Base-by-base conservation (phyloP, 2,113 vertebrate species). In the Gambusia holbrooki region DNA sequence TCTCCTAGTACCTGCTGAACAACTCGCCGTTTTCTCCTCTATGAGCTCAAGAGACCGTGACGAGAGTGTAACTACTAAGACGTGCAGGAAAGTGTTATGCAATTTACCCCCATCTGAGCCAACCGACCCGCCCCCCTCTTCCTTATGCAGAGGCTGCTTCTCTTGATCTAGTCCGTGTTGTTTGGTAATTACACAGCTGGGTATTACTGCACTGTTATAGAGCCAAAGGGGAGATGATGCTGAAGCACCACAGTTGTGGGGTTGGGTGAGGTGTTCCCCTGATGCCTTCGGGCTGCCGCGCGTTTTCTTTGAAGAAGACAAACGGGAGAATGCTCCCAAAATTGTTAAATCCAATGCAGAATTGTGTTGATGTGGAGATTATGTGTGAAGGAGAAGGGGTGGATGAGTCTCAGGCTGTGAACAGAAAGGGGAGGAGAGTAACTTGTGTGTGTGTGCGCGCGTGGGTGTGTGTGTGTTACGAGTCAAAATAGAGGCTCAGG, bases 401-500 rank as follows among this genome's bases (percentile, higher is more conserved):
- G 81, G 81, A 64, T 80, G 72, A 76, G 83, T 80, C 66, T 71
- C 40, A 11, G 66, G 66, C 79, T 80, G 77, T 82, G 87, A 80
- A 67, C 77, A 84, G 61, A 84, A 80, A 83, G 82, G 87, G 76
- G 85, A 81, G 79, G 79, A 69, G 80, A 48, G 17, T 19, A 13
- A 65, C 69, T 73, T 76, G 76, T 87, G 83, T 84, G 85, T 76
- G 83, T 83, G 42, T 19, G 42, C 19, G 83, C 74, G 78, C 77
- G 17, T 22, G n/a, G n/a, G 22, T 22, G 19, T 54, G 3, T 58
- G 51, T 58, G 51, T 58, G 51, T 83, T 77, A 87, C 81, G 87
- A 88, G 80, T 80, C 82, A 84, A 88, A 89, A 79, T 78, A 73
- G 87, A 86, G 85, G 87, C 82, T 87, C 83, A 73, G 84, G 86